A percentile compares a stretch with the other conserved stretches of the same genome.
Evolutionary conservation across 2,797 vertebrate species (phyloP).

Genomic region (Knipowitschia caucasica): DNA sequence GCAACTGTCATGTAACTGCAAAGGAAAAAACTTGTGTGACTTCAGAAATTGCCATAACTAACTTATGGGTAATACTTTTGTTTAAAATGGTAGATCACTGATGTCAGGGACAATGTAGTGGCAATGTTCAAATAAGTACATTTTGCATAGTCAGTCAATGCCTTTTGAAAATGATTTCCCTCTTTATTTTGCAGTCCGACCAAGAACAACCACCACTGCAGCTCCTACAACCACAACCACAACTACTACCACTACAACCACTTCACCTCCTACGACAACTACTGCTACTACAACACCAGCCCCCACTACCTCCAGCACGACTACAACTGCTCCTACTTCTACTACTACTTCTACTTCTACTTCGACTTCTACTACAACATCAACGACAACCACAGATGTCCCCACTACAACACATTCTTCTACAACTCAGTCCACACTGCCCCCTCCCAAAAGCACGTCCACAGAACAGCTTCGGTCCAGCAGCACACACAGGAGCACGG

Average conservation of each 20-base stretch:
- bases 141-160: neutral
- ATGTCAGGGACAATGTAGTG: too few species aligned
- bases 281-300: conserved; percentile 9
- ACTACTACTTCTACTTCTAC: conserved; percentile 30
- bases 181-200: conserved; percentile 54
- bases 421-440: conserved; percentile 21
- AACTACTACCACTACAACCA: conserved; percentile 28
- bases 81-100: too few species aligned
- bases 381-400: conserved; percentile 22
- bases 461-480: conserved; percentile 42
- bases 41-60: too few species aligned
- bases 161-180: neutral
- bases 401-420: conserved; percentile 33
- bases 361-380: conserved; percentile 29
- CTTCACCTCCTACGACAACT: conserved; percentile 19
- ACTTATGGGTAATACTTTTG: too few species aligned
- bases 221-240: conserved; percentile 1
- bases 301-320: conserved; percentile 17
- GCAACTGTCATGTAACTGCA: too few species aligned
- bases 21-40: too few species aligned
- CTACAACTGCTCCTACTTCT: conserved; percentile 19
- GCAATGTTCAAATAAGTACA: too few species aligned
- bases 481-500: conserved; percentile 17
- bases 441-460: conserved; percentile 56
- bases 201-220: conserved; percentile 51